Conservation (phyloP, 2,113 vertebrate species). For the Hydrolagus affinis region DNA sequence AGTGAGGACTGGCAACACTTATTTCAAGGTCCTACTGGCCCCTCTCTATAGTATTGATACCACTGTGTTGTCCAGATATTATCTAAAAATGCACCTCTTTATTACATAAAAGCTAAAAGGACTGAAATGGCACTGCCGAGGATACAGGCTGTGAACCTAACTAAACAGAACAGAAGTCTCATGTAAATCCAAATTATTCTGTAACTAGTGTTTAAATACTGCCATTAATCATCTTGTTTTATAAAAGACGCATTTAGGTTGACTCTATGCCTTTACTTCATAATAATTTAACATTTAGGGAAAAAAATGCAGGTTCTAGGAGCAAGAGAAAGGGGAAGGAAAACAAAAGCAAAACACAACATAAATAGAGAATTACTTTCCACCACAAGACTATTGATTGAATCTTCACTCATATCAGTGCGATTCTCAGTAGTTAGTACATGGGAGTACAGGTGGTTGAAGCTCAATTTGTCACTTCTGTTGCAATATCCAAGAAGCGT, state of each 20-base stretch:
- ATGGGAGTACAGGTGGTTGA: too few species aligned
- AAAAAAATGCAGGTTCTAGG: neutral
- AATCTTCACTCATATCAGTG: neutral
- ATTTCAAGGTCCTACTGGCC: neutral
- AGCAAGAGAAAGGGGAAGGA: neutral
- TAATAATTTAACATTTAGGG: constrained; percentile 27
- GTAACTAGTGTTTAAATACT: neutral
- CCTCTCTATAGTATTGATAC: too few species aligned
- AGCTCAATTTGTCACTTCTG: neutral
- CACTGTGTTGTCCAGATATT: too few species aligned
- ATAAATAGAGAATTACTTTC: constrained; percentile 4
- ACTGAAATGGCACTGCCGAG: neutral
- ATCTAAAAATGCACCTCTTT: neutral
- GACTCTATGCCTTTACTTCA: neutral
- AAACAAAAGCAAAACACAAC: neutral
- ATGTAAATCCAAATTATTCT: neutral
- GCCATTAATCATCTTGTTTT: neutral
- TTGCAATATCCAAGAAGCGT: neutral
- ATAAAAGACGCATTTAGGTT: neutral
- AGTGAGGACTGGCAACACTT: neutral
- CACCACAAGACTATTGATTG: too few species aligned
- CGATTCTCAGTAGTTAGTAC: too few species aligned
- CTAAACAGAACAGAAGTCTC: neutral
- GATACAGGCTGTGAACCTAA: neutral
- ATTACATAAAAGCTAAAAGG: neutral